These are phyloP conservation scores for Morus bassanus DNA, from an alignment of 2,797 vertebrate species.

Conservation along the genomic window DNA sequence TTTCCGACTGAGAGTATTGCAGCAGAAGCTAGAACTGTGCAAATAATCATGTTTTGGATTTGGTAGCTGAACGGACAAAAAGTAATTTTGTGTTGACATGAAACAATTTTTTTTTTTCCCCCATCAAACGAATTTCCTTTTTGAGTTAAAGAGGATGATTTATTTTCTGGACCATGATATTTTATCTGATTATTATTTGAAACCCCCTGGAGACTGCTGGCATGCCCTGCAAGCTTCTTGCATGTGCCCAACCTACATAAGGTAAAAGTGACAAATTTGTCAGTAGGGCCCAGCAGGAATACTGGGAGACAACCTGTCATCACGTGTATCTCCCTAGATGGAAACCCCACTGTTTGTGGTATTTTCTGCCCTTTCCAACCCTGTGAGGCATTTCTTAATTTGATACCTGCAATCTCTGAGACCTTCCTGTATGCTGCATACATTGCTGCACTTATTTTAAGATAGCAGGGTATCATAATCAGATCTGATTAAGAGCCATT, in stretches of 20 bases:
- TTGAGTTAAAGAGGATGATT: not conserved
- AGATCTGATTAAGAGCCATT: not conserved
- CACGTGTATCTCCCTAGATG: not conserved
- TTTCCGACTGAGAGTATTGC: not conserved
- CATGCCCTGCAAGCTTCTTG: not conserved
- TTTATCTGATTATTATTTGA: not conserved
- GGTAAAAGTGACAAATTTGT: not conserved
- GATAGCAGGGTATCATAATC: not conserved
- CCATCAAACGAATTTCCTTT: not conserved
- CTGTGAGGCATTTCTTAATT: not conserved
- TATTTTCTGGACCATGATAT: not conserved
- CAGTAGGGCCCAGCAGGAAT: not conserved
- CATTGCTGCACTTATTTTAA: not conserved
- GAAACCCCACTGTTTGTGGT: not conserved
- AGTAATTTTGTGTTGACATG: not conserved
- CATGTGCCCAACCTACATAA: not conserved
- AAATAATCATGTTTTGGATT: not conserved
- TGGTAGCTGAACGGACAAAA: not conserved
- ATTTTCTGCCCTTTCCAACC: not conserved
- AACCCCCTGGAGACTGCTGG: not conserved
- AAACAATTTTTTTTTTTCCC: not conserved
- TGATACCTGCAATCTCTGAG: not conserved
- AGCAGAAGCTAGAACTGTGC: not conserved
- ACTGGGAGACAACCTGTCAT: not conserved
- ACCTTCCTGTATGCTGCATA: not conserved